Base-by-base conservation (phyloP, 2,113 vertebrate genomes). In the Corydoras sp. region DNA sequence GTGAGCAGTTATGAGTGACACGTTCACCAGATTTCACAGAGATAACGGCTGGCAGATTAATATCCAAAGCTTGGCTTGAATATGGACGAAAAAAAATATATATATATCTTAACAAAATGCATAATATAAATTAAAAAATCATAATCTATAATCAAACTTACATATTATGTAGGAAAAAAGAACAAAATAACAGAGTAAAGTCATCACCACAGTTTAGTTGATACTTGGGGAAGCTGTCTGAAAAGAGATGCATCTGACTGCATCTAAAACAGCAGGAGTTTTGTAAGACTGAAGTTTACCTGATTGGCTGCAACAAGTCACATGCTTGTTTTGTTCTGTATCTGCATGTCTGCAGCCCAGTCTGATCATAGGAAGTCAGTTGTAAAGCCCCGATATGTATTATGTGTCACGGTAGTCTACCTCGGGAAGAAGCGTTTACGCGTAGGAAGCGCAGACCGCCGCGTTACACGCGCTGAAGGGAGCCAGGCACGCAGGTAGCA, bases 271-370 rank as follows among this genome's bases (percentile, higher is more conserved):
- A 54, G 2, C 49, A 65, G 24, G 15, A 14, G n/a, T n/a, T 31
- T 54, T 54, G 64, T 66, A 53, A 15, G 12, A 48, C n/a, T 10
- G 24, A 54, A 48, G 30, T 66, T 13, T 12, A 14, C 53, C 29
- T 66, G 64, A 66, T 66, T 66, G 64, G 50, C 50, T 66, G 29
- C 9, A 30, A n/a, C 3, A 53, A 9, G 29, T 31, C 50, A 66
- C 50, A 66, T 3, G 35, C 6, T 0, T 8, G 1, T 54, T 66
- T 13, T 65, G 32, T 35, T 35, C 6, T 35, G 3, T 35, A 4
- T 35, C 6, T 35, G n/a, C n/a, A n/a, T 65, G 10, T 12, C 53
- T 31, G 3, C 3, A 30, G 10, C 13, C 9, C 13, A 31, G 9
- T n/a, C 53, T 66, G 12, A 2, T 2, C 64, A 54, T 24, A 18